Percentiles rank a stretch among this genome's conserved stretches.
Conservation (phyloP, 2,888 invertebrate species). For the Yponomeuta evonymella region DNA sequence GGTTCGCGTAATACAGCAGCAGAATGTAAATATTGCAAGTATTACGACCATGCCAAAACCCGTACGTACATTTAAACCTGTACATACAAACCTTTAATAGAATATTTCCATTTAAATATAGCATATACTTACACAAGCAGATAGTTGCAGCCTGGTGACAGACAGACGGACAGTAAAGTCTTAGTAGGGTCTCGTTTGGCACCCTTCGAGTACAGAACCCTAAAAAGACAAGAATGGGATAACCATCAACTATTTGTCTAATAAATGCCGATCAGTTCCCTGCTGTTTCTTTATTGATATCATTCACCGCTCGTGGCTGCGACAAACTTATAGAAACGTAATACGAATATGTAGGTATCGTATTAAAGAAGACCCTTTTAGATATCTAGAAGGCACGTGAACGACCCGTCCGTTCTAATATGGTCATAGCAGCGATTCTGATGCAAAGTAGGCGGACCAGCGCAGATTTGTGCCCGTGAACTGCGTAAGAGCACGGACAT, state of each 20-base stretch:
- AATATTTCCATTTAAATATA: no score
- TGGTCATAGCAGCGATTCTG: not conserved
- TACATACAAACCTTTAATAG: no score
- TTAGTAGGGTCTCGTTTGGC: no score
- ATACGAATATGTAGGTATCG: not conserved
- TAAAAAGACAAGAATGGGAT: not conserved
- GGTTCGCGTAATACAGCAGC: no score
- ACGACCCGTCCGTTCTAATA: not conserved
- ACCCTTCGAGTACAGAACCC: no score
- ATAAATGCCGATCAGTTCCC: conserved; percentile 6
- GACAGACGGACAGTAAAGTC: no score
- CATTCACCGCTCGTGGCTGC: not conserved
- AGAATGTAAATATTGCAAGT: no score
- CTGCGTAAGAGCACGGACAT: conserved; percentile 47
- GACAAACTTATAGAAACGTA: not conserved
- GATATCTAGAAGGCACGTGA: not conserved
- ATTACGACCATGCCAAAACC: no score
- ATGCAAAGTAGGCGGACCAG: not conserved
- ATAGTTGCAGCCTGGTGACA: no score
- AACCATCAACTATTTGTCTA: conserved; percentile 2
- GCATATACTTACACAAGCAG: no score
- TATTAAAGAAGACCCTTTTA: not conserved
- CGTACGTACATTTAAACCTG: no score
- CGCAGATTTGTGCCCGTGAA: conserved; percentile 41
- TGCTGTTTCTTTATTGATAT: conserved; percentile 14